A percentile compares a stretch with the other conserved stretches of the same genome.
Evolutionary conservation across 2,797 vertebrate species (phyloP).

Genomic region (Pitangus sulphuratus): DNA sequence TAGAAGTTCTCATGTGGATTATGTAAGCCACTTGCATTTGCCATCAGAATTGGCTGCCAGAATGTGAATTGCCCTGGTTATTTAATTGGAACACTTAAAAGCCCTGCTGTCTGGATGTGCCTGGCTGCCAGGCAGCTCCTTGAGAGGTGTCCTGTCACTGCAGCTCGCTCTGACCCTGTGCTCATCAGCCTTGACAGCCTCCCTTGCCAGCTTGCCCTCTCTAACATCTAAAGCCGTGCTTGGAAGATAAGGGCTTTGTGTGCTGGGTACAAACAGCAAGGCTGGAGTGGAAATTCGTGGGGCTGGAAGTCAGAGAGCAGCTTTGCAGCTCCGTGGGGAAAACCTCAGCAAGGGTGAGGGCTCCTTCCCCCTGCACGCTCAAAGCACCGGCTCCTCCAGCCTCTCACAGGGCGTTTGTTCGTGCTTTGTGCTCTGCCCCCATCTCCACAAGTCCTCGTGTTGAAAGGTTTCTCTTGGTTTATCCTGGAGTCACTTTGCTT

Average conservation of each 20-base stretch:
- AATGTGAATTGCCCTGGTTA: neutral
- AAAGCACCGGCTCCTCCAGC: neutral
- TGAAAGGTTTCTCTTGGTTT: slow-evolving; percentile 40
- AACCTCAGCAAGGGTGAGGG: neutral
- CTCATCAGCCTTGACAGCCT: slow-evolving; percentile 46
- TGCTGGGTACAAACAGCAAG: slow-evolving; percentile 40
- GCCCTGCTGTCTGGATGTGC: neutral
- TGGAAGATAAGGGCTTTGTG: slow-evolving; percentile 55
- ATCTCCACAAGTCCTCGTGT: slow-evolving; percentile 1
- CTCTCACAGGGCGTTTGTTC: neutral
- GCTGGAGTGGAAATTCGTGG: slow-evolving; percentile 38
- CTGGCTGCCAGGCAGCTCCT: neutral
- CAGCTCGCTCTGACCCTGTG: neutral
- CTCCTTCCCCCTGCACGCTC: neutral
- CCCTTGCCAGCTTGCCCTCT: slow-evolving; percentile 36
- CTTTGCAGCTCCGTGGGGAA: neutral
- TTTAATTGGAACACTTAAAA: neutral
- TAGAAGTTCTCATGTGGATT: neutral
- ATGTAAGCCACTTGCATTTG: neutral
- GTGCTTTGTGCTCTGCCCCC: neutral
- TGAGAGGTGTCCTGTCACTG: neutral
- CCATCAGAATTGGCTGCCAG: neutral
- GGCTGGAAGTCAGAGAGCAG: slow-evolving; percentile 15
- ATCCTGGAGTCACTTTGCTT: neutral
- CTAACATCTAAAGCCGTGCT: slow-evolving; percentile 42